Percentiles rank a stretch among this genome's conserved stretches.
Conservation (phyloP, 2,797 vertebrate genomes). For the Hippoglossus hippoglossus region DNA sequence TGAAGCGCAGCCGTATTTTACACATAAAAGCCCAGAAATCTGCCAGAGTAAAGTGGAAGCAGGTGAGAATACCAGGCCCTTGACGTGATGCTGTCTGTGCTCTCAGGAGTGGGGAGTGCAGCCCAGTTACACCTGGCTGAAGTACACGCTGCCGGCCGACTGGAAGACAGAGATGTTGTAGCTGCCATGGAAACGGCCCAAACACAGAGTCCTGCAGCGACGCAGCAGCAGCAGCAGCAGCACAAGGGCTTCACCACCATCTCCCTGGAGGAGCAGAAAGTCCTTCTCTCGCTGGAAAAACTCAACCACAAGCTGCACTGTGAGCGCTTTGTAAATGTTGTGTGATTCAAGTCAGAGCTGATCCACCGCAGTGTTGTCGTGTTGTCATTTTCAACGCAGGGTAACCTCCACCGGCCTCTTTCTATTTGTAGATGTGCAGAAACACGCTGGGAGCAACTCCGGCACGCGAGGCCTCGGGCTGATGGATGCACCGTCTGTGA, state of each 20-base stretch:
- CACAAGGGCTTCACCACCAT: conserved; percentile 69
- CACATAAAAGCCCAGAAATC: not conserved
- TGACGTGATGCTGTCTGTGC: conserved; percentile 16
- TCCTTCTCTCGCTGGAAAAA: conserved; percentile 87
- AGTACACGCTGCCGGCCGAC: conserved; percentile 64
- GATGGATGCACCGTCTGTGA: conserved; percentile 79
- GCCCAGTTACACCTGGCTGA: conserved; percentile 81
- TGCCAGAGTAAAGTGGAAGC: not conserved
- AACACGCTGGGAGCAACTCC: conserved; percentile 69
- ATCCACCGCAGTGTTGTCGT: not conserved
- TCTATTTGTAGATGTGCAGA: conserved; percentile 83
- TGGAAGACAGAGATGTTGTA: conserved; percentile 74
- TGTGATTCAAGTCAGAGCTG: not conserved
- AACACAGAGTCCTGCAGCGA: conserved; percentile 55
- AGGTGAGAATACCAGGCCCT: not conserved
- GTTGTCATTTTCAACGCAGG: not conserved
- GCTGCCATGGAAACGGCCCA: conserved; percentile 75
- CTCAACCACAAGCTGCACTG: conserved; percentile 81
- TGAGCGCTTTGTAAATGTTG: conserved; percentile 51
- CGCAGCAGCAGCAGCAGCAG: conserved; percentile 35
- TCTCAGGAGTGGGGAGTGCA: conserved; percentile 83
- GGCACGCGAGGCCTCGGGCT: conserved; percentile 73
- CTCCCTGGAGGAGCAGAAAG: conserved; percentile 89
- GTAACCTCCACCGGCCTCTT: not conserved
- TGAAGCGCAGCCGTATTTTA: not conserved